Evolutionary conservation across 2,888 invertebrate genomes (phyloP).

Genomic region (Eueremaeus valkanovi): DNA sequence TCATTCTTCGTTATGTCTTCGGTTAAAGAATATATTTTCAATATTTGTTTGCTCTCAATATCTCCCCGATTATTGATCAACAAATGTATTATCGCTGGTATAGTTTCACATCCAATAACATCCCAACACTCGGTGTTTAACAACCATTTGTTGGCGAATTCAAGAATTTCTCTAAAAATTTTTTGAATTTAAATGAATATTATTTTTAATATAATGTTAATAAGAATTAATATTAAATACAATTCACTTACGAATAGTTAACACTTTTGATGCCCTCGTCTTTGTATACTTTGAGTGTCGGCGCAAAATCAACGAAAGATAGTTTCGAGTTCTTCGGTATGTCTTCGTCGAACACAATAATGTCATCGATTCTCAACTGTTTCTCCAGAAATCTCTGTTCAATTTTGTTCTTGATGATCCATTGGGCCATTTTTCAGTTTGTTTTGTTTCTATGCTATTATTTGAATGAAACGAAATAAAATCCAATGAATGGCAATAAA

Average conservation of each 20-base stretch:
- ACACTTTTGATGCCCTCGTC: background rate
- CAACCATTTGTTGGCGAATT: conserved; percentile 39
- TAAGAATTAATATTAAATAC: too few species aligned
- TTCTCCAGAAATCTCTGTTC: background rate
- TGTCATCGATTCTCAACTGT: background rate
- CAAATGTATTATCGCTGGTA: conserved; percentile 29
- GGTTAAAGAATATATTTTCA: background rate
- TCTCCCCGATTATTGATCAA: conserved; percentile 15
- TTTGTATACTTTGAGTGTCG: background rate
- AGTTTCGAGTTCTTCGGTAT: background rate
- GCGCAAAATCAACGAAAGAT: background rate
- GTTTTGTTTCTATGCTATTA: too few species aligned
- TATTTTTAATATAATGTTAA: conserved; percentile 1
- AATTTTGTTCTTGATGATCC: background rate
- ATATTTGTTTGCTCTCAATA: conserved; percentile 25
- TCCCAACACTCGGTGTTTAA: conserved; percentile 30
- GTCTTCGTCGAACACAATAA: background rate
- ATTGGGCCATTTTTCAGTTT: background rate
- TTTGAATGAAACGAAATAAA: too few species aligned
- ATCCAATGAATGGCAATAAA: too few species aligned
- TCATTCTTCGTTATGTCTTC: background rate
- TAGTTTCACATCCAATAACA: conserved; percentile 34
- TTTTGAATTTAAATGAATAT: background rate
- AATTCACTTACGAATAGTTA: background rate
- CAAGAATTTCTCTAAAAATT: conserved; percentile 34